Base-by-base conservation (phyloP, 2,888 invertebrate species). In the Azorinus chamasolen region DNA sequence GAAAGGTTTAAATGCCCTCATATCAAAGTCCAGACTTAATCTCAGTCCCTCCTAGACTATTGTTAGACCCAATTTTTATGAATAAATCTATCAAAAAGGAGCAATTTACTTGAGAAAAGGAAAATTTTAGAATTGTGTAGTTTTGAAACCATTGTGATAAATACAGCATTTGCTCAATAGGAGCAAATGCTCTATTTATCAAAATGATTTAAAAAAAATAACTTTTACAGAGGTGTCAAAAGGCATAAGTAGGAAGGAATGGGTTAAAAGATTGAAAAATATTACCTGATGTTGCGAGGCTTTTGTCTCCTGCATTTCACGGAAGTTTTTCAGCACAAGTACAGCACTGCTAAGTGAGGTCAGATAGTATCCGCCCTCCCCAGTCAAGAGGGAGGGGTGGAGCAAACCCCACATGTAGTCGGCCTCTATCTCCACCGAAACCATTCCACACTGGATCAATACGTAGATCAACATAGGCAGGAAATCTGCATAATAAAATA, bases 361-460 rank as follows among this genome's bases (percentile, higher is more conserved):
- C 72, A 99, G 95, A 92, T 98, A 98, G 93, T 98, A 99, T 4
- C 97, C 97, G 0, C 97, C 98, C 92, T 98, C 98, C 2, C 98
- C 98, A 0, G 96, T 96, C 57, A 98, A 94, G 61, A 98, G 93
- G 0, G 97, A 97, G 0, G 97, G 97, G 72, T 98, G 98, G 41
- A 99, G 94, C 45, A 99, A 94, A 25, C 94, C 98, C 95, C 98
- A 98, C 97, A 99, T 99, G 92, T 98, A 97, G 91, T 98, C 98
- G 0, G 98, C 97, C 92, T 99, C 98, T 69, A 98, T 95, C 94
- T 99, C 98, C 0, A 97, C 98, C 37, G 97, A 96, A 8, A 98
- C 96, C 88, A 98, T 95, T 41, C 97, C 96, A 85, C 97, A 96
- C 79, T 97, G 96, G 0, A 98, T 97, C 83, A 99, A 94, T 12